Evolutionary conservation across 2,113 vertebrate genomes (phyloP), one percentile per base, ranked within the genome.

Genomic region (Meriones unguiculatus): DNA sequence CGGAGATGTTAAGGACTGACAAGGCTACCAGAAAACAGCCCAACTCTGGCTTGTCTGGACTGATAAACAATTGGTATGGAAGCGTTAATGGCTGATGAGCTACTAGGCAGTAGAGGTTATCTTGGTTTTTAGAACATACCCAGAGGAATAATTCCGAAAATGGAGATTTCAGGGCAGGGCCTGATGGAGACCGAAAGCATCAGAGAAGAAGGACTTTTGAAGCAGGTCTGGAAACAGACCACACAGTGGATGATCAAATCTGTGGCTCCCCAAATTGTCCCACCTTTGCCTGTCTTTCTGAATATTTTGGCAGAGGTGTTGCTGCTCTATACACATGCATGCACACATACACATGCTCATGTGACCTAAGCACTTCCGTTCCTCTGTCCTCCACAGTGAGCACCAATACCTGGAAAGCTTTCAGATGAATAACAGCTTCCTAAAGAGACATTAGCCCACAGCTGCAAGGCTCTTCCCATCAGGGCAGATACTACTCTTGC

Each of bases 221-320:
- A 86, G 90, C 32, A 50, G 24, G 11, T 94, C 46, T 91, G 65
- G 75, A 85, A 97, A 86, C 25, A 86, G n/a, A 94, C 41, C 76
- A 11, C 46, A 28, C 52, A 46, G 30, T 65, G 25, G 12, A 18
- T n/a, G 12, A 70, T 7, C 46, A 95, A 38, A 52, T 73, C 25
- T n/a, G 0, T 50, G 22, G 9, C 50, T 54, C 28, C 38, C 46
- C n/a, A 59, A 93, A 46, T 72, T 15, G 52, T 50, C 38, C 67
- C 38, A 73, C 52, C 64, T 90, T 85, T 89, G 15, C 77, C 73
- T n/a, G 35, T 90, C 8, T 92, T 87, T 92, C 77, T 94, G 28
- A 95, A 24, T 90, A n/a, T 90, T 88, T 69, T 80, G 77, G 32
- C 46, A 38, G 57, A 97, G 73, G 38, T 52, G 28, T 17, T 64